Percentiles rank a stretch among this genome's conserved stretches.
Evolutionary conservation across 2,113 vertebrate species (phyloP).

Genomic region (Chionomys nivalis): DNA sequence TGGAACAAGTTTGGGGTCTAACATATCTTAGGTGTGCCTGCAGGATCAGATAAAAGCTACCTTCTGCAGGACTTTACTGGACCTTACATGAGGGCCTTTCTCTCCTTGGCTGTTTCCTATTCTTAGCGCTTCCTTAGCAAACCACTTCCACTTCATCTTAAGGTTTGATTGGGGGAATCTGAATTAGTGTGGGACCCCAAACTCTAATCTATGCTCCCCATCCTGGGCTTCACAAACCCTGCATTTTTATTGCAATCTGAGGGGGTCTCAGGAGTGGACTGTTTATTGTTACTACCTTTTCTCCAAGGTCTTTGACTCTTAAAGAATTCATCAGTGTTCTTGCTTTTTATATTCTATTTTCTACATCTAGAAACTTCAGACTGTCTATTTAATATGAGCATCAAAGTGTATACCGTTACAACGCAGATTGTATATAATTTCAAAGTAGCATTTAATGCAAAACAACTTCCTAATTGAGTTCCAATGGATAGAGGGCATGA

Average conservation of each 20-base stretch:
- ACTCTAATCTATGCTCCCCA: neutral
- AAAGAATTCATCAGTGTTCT: neutral
- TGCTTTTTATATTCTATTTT: neutral
- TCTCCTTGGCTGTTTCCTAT: neutral
- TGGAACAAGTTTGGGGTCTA: neutral
- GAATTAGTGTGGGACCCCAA: neutral
- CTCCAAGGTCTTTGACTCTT: neutral
- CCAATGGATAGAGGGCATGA: neutral
- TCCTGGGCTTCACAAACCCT: neutral
- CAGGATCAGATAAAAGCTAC: neutral
- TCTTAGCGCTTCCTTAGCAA: constrained; percentile 15
- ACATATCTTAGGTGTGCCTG: neutral
- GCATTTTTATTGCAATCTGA: neutral
- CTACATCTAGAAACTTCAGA: neutral
- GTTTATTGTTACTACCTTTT: neutral
- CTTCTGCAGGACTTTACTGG: neutral
- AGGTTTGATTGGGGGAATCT: neutral
- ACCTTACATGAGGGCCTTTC: neutral
- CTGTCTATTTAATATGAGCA: neutral
- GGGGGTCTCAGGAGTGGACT: neutral
- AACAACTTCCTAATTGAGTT: neutral
- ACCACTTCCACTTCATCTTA: constrained; percentile 8
- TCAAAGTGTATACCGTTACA: neutral
- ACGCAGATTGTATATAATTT: neutral
- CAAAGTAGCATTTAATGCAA: neutral